A percentile compares a stretch with the other conserved stretches of the same genome.
Evolutionary conservation across 2,113 vertebrate genomes (phyloP).

Genomic region (Calonectris borealis): DNA sequence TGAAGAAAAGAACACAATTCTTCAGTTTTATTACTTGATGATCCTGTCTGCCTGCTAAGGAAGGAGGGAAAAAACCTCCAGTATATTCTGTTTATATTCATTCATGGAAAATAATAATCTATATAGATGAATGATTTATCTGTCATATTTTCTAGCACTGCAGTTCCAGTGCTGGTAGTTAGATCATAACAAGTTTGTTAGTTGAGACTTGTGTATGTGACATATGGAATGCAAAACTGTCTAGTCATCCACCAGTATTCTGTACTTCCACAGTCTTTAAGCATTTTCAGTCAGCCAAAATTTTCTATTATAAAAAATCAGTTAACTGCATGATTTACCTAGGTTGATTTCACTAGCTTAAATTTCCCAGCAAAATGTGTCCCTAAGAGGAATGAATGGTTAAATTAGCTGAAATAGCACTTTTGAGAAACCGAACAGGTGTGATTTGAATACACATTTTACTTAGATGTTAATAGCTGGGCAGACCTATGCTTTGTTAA

Average conservation of each 20-base stretch:
- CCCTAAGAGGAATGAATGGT: constrained; percentile 77
- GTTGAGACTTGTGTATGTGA: constrained; percentile 43
- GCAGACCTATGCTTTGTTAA: constrained; percentile 25
- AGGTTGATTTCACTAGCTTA: constrained; percentile 73
- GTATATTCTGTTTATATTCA: neutral
- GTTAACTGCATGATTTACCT: constrained; percentile 78
- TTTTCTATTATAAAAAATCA: constrained; percentile 82
- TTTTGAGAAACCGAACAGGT: constrained; percentile 76
- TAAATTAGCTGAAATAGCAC: constrained; percentile 81
- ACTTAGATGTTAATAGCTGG: constrained; percentile 49
- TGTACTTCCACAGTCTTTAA: constrained; percentile 56
- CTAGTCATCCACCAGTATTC: constrained; percentile 50
- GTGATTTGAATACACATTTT: constrained; percentile 79
- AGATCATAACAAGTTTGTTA: constrained; percentile 42
- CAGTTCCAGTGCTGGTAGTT: constrained; percentile 31
- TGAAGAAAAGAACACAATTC: neutral
- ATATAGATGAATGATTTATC: neutral
- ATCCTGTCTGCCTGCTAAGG: neutral
- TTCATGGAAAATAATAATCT: neutral
- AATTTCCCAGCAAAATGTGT: constrained; percentile 75
- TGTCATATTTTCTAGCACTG: constrained; percentile 50
- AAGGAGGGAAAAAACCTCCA: neutral
- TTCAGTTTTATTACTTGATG: neutral
- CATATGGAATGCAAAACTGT: constrained; percentile 45
- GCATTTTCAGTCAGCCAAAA: constrained; percentile 74